phyloP scores from a whole-genome alignment of 23 tunicate species.

The Botrylloides violaceus region DNA sequence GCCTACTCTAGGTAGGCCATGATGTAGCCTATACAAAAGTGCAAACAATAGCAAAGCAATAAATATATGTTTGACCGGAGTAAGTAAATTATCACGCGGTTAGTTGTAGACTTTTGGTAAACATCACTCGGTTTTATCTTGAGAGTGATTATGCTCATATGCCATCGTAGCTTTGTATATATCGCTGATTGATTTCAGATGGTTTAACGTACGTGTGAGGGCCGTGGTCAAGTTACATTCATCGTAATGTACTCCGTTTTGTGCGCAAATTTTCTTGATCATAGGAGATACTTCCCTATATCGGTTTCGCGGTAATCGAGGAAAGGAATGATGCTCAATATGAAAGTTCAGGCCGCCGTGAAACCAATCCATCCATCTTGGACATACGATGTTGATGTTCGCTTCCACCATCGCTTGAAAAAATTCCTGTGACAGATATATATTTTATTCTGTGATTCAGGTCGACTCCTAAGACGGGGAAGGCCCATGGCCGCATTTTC shows the following conservation, averaged over 20 bases:
- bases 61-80: no score
- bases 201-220: constrained; percentile 29
- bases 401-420: constrained; percentile 69
- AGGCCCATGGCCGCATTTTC: no score
- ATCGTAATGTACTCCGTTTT: constrained; percentile 58
- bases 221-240: constrained; percentile 48
- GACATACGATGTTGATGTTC: constrained; percentile 69
- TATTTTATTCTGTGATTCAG: no score
- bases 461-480: no score
- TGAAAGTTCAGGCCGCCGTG: constrained; percentile 92
- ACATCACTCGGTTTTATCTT: no score
- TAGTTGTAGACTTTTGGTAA: no score
- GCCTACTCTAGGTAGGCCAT: no score
- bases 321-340: constrained; percentile 86
- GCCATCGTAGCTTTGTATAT: constrained; percentile 7
- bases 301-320: constrained; percentile 71
- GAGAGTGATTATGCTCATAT: neutral
- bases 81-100: no score
- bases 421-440: constrained; percentile 48
- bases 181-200: constrained; percentile 31
- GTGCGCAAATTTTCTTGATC: constrained; percentile 52
- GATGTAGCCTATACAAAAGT: no score
- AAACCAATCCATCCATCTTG: constrained; percentile 89
- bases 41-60: no score
- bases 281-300: constrained; percentile 47